Evolutionary conservation across 2,888 invertebrate genomes (phyloP).

Genomic region (Epistrophella euchroma): DNA sequence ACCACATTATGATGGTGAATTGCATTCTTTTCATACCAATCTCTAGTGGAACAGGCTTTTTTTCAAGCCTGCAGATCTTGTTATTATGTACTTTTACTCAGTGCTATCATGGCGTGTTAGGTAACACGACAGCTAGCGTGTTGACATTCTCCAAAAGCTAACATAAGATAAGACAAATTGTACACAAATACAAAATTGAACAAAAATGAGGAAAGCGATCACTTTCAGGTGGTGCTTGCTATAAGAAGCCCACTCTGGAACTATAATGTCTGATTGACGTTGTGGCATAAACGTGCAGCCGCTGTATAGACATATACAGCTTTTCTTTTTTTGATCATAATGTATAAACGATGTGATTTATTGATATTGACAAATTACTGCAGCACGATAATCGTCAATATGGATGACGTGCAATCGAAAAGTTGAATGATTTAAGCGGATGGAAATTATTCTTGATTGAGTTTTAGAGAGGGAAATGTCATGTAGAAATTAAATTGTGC

Average conservation of each 20-base stretch:
- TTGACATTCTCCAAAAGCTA: conserved; percentile 20
- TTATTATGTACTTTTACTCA: conserved; percentile 11
- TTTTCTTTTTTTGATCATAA: conserved; percentile 35
- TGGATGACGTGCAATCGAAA: conserved; percentile 45
- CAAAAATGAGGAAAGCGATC: conserved; percentile 47
- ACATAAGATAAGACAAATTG: conserved; percentile 21
- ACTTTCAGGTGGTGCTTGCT: conserved; percentile 42
- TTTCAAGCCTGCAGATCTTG: neutral
- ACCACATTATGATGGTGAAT: neutral
- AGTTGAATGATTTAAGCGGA: neutral
- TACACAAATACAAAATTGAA: conserved; percentile 5
- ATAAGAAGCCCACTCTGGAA: conserved; percentile 4
- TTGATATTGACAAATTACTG: conserved; percentile 69
- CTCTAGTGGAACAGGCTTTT: neutral
- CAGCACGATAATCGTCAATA: conserved; percentile 61
- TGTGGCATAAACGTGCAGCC: conserved; percentile 19
- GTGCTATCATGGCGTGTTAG: conserved; percentile 15
- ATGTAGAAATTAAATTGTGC: conserved; percentile 39
- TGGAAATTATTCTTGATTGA: conserved; percentile 19
- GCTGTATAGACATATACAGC: conserved; percentile 24
- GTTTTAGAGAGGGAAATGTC: conserved; percentile 12
- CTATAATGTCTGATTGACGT: conserved; percentile 21
- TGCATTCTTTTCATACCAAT: neutral
- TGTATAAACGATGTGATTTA: conserved; percentile 62
- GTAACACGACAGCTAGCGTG: conserved; percentile 43